phyloP scores from a whole-genome alignment of 2,888 invertebrate genomes.

The Agrotis clavis region DNA sequence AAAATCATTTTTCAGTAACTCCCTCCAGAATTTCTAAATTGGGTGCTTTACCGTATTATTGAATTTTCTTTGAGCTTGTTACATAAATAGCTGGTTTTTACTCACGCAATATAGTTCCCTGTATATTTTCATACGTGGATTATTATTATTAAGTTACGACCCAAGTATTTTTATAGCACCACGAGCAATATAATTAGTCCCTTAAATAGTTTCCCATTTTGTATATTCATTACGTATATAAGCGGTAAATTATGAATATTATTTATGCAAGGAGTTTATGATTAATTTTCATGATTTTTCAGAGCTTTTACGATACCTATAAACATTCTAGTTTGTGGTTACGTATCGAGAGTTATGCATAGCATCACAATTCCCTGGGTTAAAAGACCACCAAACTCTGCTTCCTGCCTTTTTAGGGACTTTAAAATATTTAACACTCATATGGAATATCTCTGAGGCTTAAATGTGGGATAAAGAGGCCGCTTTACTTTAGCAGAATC shows the following conservation, averaged over 20 bases:
- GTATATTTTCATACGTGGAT: slow-evolving; percentile 6
- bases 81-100: slow-evolving; percentile 12
- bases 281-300: slow-evolving; percentile 19
- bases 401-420: background rate
- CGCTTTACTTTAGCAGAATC: too few species aligned
- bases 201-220: slow-evolving; percentile 37
- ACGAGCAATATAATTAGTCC: slow-evolving; percentile 18
- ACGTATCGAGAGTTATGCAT: background rate
- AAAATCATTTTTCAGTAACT: background rate
- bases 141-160: slow-evolving; percentile 21
- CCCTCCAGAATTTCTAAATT: slow-evolving; percentile 5
- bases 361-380: background rate
- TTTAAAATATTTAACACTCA: too few species aligned
- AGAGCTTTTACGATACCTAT: slow-evolving; percentile 29
- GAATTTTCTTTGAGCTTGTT: slow-evolving; percentile 30
- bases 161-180: slow-evolving; percentile 41
- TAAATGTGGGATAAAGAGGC: too few species aligned
- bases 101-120: slow-evolving; percentile 23
- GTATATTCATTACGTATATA: slow-evolving; percentile 14
- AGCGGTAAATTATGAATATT: slow-evolving; percentile 33
- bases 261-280: slow-evolving; percentile 24
- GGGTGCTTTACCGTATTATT: slow-evolving; percentile 12
- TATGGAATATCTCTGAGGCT: too few species aligned
- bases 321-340: slow-evolving; percentile 4
- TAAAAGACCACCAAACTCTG: background rate